Conservation (phyloP, 2,888 invertebrate species). For the Lottia gigantea region DNA sequence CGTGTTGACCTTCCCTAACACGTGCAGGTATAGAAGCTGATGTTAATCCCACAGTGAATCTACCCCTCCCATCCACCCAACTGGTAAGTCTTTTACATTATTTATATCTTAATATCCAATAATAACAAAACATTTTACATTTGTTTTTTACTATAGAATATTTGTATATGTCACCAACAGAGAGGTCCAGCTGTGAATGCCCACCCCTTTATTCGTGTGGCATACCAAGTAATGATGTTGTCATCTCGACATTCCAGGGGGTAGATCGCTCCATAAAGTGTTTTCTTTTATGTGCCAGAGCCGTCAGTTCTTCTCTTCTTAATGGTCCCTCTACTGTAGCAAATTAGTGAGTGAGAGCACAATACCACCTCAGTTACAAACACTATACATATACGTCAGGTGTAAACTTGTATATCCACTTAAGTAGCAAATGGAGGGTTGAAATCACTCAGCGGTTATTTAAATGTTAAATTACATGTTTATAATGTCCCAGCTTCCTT, state of each 20-base stretch:
- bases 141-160: neutral
- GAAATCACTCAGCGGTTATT: neutral
- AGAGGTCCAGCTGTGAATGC: neutral
- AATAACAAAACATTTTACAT: neutral
- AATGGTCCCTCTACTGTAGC: slow-evolving; percentile 1
- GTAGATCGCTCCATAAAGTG: slow-evolving; percentile 4
- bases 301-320: slow-evolving; percentile 10
- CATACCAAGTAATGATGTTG: slow-evolving; percentile 9
- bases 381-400: slow-evolving; percentile 7
- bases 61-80: no score
- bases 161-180: neutral
- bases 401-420: slow-evolving; percentile 11
- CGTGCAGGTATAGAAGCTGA: no score
- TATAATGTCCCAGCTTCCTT: neutral
- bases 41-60: no score
- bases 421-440: slow-evolving; percentile 7
- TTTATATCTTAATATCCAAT: neutral
- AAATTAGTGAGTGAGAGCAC: neutral
- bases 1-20: no score
- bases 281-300: slow-evolving; percentile 7
- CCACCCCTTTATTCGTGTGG: slow-evolving; percentile 5
- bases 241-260: neutral
- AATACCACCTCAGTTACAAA: slow-evolving; percentile 2
- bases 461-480: slow-evolving; percentile 5
- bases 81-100: neutral